Percentiles rank a stretch among this genome's conserved stretches.
Conservation (phyloP, 2,797 vertebrate genomes). For the Sebastes miniatus region DNA sequence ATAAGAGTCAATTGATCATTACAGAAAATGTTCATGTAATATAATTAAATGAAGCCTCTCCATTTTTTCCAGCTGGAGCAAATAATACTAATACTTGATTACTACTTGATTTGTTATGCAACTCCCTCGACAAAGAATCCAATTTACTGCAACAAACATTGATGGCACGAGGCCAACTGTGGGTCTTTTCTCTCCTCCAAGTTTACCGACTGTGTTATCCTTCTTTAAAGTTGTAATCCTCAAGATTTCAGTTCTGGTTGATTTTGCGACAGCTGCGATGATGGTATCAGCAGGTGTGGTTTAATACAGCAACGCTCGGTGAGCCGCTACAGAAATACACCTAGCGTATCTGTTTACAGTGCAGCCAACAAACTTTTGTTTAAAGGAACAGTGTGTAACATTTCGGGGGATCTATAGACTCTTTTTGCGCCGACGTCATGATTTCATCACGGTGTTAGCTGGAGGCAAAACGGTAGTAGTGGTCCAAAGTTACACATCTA, state of each 20-base stretch:
- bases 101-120: slow-evolving; percentile 25
- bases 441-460: too few species aligned
- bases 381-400: too few species aligned
- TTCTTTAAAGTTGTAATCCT: not conserved
- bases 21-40: not conserved
- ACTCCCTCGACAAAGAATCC: slow-evolving; percentile 13
- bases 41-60: not conserved
- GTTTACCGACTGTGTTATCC: not conserved
- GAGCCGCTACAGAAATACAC: not conserved
- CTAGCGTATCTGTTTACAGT: not conserved
- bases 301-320: not conserved
- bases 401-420: too few species aligned
- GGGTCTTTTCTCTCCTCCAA: not conserved
- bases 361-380: not conserved
- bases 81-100: not conserved
- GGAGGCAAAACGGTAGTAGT: too few species aligned
- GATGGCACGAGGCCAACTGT: not conserved
- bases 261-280: not conserved
- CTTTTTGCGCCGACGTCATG: too few species aligned
- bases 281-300: not conserved
- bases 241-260: not conserved
- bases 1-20: slow-evolving; percentile 1
- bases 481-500: too few species aligned
- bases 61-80: not conserved
- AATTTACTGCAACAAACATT: slow-evolving; percentile 6